Base-by-base conservation (phyloP, 2,113 vertebrate genomes). In the Tragelaphus scriptus region DNA sequence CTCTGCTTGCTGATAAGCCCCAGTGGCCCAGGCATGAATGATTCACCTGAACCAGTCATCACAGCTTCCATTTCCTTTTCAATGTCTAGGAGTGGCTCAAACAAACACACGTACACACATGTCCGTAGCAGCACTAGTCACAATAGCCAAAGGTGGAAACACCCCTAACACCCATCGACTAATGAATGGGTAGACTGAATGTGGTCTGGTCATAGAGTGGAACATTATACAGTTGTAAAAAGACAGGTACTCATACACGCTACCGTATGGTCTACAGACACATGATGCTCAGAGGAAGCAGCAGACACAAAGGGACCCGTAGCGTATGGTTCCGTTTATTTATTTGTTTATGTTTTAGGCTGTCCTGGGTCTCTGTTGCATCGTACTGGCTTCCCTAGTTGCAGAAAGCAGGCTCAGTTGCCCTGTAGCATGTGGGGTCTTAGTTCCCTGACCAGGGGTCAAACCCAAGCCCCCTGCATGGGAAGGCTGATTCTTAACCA, bases 271-370 rank as follows among this genome's bases (percentile, higher is more conserved):
- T 19, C 40, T 30, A 12, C 40, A 12, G 17, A 86, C 17, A 30
- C 56, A 13, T 7, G 23, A 47, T 4, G 26, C 26, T 86, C 25
- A 7, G 68, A 40, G 65, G 23, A 71, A 71, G 68, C 19, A 40
- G 68, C 68, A 40, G 10, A 71, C n/a, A 12, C 68, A 23, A 71
- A 71, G n/a, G 10, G n/a, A 6, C n/a, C 19, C 19, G 3, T 3
- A 3, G 11, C 12, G 3, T 77, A 0, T 1, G 6, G 40, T 14
- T 40, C 36, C 40, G 4, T 12, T 44, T 14, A 7, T 44, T 14
- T 77, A 3, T 77, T 14, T 77, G 36, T 14, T 26, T 26, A 7
- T 44, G 23, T 12, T 13, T 75, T 25, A 14, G 71, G 71, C 40
- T 77, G 5, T 44, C 3, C n/a, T 77, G 71, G 40, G 71, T 14